phyloP scores from a whole-genome alignment of 2,113 vertebrate species.

The Hyperoodon ampullatus region DNA sequence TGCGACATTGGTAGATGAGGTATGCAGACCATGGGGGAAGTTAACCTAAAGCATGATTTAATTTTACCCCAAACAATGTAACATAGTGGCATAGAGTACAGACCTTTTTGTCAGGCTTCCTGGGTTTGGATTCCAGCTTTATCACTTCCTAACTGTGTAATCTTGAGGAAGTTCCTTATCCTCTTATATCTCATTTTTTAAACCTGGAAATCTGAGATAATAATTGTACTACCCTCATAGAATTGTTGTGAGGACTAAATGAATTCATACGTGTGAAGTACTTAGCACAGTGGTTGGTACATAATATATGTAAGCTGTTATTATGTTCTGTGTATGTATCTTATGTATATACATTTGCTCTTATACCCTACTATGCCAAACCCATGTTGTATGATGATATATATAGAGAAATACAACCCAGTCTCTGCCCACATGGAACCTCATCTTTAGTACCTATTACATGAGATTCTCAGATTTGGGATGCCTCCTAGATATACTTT shows the following conservation, averaged over 20 bases:
- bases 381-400: not conserved
- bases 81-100: not conserved
- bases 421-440: not conserved
- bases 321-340: not conserved
- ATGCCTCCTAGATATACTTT: not conserved
- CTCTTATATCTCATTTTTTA: not conserved
- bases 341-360: not conserved
- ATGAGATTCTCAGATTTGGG: not conserved
- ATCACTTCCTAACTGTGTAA: not conserved
- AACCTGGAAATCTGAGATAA: not conserved
- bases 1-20: not conserved
- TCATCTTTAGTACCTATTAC: not conserved
- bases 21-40: not conserved
- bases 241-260: not conserved
- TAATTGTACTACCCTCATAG: not conserved
- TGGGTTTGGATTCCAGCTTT: slow-evolving; percentile 1
- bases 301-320: not conserved
- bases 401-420: not conserved
- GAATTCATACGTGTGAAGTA: not conserved
- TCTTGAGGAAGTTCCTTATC: not conserved
- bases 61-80: not conserved
- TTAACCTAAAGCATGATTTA: not conserved
- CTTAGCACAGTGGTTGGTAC: not conserved
- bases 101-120: not conserved
- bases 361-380: not conserved